Evolutionary conservation across 2,113 vertebrate genomes (phyloP).

Genomic region (Jacana jacana): DNA sequence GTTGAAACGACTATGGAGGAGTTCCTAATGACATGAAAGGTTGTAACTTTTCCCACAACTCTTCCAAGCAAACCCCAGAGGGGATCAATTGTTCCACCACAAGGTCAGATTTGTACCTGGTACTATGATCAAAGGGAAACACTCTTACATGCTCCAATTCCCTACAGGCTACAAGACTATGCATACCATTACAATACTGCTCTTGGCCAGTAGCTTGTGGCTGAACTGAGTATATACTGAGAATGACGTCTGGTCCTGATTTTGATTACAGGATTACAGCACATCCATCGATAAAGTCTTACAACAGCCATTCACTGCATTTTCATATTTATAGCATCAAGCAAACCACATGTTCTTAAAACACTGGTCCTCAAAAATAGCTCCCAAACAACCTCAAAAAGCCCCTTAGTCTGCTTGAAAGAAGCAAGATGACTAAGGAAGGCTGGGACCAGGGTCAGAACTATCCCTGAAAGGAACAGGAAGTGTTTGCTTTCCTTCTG

Average conservation of each 20-base stretch:
- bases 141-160: background rate
- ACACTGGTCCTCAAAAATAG: background rate
- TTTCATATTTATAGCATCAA: background rate
- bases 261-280: background rate
- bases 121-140: background rate
- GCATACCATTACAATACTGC: background rate
- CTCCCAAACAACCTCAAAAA: background rate
- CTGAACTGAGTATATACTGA: background rate
- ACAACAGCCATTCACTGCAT: background rate
- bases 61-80: background rate
- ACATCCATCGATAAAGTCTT: accelerated
- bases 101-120: background rate
- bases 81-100: background rate
- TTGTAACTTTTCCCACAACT: background rate
- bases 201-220: background rate
- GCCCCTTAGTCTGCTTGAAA: background rate
- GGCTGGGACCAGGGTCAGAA: background rate
- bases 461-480: background rate
- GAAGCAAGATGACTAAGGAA: background rate
- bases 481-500: background rate
- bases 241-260: background rate
- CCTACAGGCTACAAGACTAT: background rate
- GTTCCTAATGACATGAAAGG: background rate
- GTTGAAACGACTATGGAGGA: background rate
- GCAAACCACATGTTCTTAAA: background rate